These are phyloP conservation scores for cattle (Bos taurus) DNA, from an alignment of 2,113 vertebrate species.

Conservation along the genomic window DNA sequence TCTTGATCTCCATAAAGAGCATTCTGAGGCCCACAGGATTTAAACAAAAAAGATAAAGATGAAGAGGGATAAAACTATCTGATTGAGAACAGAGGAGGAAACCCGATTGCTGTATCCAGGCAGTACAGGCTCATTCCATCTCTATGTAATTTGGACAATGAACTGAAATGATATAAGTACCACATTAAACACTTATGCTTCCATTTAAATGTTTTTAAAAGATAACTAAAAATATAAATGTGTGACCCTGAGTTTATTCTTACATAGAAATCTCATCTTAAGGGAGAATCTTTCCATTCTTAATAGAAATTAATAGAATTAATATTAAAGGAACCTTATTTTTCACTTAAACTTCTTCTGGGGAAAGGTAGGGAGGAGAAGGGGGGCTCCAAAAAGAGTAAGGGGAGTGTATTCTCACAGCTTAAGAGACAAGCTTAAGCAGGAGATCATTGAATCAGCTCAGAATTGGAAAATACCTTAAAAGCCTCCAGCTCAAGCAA, in stretches of 20 bases:
- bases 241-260: background rate
- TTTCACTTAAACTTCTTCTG: background rate
- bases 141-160: conserved; percentile 20
- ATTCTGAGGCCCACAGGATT: conserved; percentile 65
- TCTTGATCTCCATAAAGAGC: conserved; percentile 74
- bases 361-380: background rate
- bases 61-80: conserved; percentile 68
- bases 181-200: conserved; percentile 1
- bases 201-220: background rate
- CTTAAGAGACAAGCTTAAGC: background rate
- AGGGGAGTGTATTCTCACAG: background rate
- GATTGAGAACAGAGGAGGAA: conserved; percentile 45
- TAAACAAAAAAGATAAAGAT: conserved; percentile 74
- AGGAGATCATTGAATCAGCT: background rate
- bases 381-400: background rate
- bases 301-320: background rate
- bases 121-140: background rate
- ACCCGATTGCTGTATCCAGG: background rate
- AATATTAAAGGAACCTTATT: background rate
- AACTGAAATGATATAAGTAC: background rate
- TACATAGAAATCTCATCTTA: background rate
- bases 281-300: background rate
- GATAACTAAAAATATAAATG: conserved; percentile 29
- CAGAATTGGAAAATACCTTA: background rate
- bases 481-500: background rate